Evolutionary conservation across 2,888 invertebrate genomes (phyloP), one percentile per base, ranked within the genome.

Genomic region (Shargacucullia verbasci): DNA sequence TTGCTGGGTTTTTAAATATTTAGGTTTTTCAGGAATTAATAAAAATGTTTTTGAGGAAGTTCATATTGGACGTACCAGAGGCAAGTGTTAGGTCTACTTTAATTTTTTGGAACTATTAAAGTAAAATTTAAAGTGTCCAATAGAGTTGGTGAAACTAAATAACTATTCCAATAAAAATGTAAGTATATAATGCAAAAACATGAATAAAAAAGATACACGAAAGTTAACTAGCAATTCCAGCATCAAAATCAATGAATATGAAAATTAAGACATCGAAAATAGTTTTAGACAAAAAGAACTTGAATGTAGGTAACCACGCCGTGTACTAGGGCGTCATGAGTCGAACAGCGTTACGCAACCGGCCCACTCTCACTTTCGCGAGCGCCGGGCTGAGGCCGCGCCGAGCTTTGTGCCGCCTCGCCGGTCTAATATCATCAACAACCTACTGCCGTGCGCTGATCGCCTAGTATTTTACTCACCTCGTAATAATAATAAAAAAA

Each of bases 301-400:
- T 57, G 68, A 76, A 80, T 74, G 76, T 82, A 81, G 81, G 81
- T 73, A 78, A 82, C 75, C 67, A 66, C 73, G 71, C 73, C 53
- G 66, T 46, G 79, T 87, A 89, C 86, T 83, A 88, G 86, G 90
- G 85, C 86, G 86, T 80, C 86, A 89, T 85, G 84, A 86, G 78
- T 78, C 79, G 83, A 74, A 73, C 74, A 75, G 73, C 69, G 85
- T 92, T 93, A 91, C 88, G 91, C 90, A 92, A 93, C 77, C 73
- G 70, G 67, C 82, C 82, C 85, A 92, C 92, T 93, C 92, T 93
- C 92, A 92, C 92, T 93, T 92, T 93, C 91, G 88, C 88, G 90
- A 85, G 83, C 79, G 65, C 49, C 63, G 56, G 57, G 58, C 68
- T 81, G 82, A 82, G 82, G 83, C 84, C 86, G 79, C 77, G 82